These are phyloP conservation scores for Eupithecia abbreviata DNA, from an alignment of 2,888 invertebrate species.

Conservation along the genomic window DNA sequence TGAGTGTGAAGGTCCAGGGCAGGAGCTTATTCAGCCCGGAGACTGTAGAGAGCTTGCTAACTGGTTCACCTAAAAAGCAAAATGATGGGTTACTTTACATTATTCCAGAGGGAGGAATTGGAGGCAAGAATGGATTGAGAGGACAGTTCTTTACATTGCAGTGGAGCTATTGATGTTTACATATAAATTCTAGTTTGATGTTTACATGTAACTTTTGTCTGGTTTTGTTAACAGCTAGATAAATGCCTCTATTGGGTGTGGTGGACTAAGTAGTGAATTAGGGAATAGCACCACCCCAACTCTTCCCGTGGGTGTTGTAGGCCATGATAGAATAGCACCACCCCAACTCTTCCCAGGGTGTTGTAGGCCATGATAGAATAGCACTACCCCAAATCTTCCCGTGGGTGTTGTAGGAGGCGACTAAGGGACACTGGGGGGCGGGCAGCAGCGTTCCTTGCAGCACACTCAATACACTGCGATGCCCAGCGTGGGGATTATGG, in stretches of 20 bases:
- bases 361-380: too few relatives aligned
- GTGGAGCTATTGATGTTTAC: conserved; percentile 15
- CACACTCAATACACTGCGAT: too few relatives aligned
- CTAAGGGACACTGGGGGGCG: too few relatives aligned
- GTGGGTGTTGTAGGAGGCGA: too few relatives aligned
- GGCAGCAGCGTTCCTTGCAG: too few relatives aligned
- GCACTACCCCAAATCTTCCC: too few relatives aligned
- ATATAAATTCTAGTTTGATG: background rate
- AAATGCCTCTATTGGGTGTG: background rate
- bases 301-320: too few relatives aligned
- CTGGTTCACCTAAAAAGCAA: conserved; percentile 87
- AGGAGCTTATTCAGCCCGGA: conserved; percentile 77
- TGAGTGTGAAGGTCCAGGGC: conserved; percentile 67
- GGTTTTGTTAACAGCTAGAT: background rate
- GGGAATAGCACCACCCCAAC: too few relatives aligned
- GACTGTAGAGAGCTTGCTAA: conserved; percentile 79
- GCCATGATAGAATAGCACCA: too few relatives aligned
- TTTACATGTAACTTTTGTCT: background rate
- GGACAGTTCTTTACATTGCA: conserved; percentile 77
- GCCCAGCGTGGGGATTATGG: too few relatives aligned
- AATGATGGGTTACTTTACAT: conserved; percentile 86
- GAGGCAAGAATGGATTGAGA: conserved; percentile 86
- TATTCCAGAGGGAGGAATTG: conserved; percentile 89
- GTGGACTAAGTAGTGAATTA: background rate
- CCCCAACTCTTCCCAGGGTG: too few relatives aligned